A percentile compares a stretch with the other conserved stretches of the same genome.
Evolutionary conservation across 2,113 vertebrate species (phyloP).

Genomic region (Gymnarchus niloticus): DNA sequence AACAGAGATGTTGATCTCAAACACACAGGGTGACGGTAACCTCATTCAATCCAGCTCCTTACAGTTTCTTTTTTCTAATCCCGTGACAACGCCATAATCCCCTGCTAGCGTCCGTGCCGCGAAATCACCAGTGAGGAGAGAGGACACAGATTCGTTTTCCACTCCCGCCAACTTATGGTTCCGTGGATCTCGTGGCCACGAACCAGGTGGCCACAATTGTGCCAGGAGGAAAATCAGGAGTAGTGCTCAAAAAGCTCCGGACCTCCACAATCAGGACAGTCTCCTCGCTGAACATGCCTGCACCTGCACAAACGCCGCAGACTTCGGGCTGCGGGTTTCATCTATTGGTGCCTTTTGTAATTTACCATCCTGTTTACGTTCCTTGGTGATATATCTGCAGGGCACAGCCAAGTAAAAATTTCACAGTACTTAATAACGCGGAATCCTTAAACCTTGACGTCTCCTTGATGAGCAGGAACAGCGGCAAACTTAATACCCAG

Average conservation of each 20-base stretch:
- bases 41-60: conserved; percentile 9
- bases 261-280: background rate
- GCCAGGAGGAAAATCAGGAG: background rate
- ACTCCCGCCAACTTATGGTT: background rate
- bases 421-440: too few relatives aligned
- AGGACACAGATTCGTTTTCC: background rate
- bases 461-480: background rate
- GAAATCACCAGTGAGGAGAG: background rate
- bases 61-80: background rate
- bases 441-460: background rate
- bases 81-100: background rate
- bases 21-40: background rate
- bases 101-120: background rate
- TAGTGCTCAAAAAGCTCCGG: background rate
- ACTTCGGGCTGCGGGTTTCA: too few relatives aligned
- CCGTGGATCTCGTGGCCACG: background rate
- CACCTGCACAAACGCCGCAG: background rate
- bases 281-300: background rate
- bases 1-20: background rate
- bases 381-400: too few relatives aligned
- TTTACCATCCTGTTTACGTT: too few relatives aligned
- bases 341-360: too few relatives aligned
- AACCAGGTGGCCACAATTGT: too few relatives aligned
- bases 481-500: too few relatives aligned
- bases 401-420: too few relatives aligned